Base-by-base conservation (phyloP, 2,888 invertebrate genomes). In the Pardosa pseudoannulata region DNA sequence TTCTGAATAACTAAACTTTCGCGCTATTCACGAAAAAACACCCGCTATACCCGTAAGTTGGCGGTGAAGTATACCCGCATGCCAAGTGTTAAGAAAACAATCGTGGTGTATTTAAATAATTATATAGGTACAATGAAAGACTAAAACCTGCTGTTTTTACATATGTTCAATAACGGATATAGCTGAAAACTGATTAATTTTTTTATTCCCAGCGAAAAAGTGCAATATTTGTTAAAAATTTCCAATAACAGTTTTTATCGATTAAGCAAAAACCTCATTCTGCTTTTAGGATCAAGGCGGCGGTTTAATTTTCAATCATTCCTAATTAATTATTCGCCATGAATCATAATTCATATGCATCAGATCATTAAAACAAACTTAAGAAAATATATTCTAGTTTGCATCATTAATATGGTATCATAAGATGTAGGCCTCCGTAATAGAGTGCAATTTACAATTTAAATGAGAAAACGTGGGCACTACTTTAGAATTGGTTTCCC, bases 321-420 rank as follows among this genome's bases (percentile, higher is more conserved):
- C 46, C 46, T 46, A 46, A 46, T 46, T 46, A 46, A 46, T 46
- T 46, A 46, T 46, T 16, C 46, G 16, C 46, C 46, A 46, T 46
- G 46, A 46, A 46, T 46, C 46, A 46, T 46, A 46, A 46, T 46
- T 46, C 46, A 46, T 46, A 46, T 2, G 46, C 46, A 46, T 46
- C 46, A 2, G 46, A 46, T 46, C 46, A 46, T 46, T 46, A 46
- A 46, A 46, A 46, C 16, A 46, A 46, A 46, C 46, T 46, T 46
- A 46, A 46, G 46, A 46, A 46, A 46, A 46, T 46, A 16, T 46
- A 46, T 46, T 46, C 46, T 16, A 16, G 46, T 6, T 46, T 6
- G 46, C 46, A 46, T 46, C 46, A 46, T 46, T 46, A 46, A 46
- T 46, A 9, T 16, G 46, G 2, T 2, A 46, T 2, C 46, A 46